A percentile compares a stretch with the other conserved stretches of the same genome.
These are phyloP conservation scores for Nomada fucata DNA, from an alignment of 2,888 invertebrate genomes.

Conservation along the genomic window DNA sequence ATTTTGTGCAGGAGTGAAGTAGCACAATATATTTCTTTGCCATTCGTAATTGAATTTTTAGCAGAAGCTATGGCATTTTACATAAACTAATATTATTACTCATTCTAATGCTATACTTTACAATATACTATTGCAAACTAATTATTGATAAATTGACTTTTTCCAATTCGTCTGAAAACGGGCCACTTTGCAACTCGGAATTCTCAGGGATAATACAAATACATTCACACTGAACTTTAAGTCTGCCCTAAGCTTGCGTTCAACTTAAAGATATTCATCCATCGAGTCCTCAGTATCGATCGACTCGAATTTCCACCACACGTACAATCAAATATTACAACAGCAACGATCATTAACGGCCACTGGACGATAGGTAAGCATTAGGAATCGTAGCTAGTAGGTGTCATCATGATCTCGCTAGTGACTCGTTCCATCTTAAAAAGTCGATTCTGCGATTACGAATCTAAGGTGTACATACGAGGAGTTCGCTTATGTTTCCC, in stretches of 20 bases:
- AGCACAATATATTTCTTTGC: no score
- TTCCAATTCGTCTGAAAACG: no score
- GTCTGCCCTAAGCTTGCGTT: background rate
- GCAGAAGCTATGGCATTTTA: no score
- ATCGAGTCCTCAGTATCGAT: conserved; percentile 16
- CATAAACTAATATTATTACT: no score
- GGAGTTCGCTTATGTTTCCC: conserved; percentile 28
- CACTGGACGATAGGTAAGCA: conserved; percentile 45
- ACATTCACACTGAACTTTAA: no score
- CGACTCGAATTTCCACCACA: conserved; percentile 3
- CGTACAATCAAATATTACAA: conserved; percentile 42
- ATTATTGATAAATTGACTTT: no score
- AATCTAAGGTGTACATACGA: conserved; percentile 28
- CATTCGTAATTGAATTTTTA: no score
- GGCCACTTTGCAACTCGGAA: no score
- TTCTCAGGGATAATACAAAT: no score
- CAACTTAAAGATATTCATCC: background rate
- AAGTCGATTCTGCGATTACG: conserved; percentile 15
- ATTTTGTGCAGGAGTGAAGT: no score
- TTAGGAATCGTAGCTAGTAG: conserved; percentile 38
- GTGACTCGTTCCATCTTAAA: conserved; percentile 16
- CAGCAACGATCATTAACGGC: conserved; percentile 56
- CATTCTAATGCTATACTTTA: no score
- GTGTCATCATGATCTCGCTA: conserved; percentile 37
- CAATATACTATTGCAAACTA: no score